Conservation (phyloP, 2,888 invertebrate species). For the Hedya salicella region DNA sequence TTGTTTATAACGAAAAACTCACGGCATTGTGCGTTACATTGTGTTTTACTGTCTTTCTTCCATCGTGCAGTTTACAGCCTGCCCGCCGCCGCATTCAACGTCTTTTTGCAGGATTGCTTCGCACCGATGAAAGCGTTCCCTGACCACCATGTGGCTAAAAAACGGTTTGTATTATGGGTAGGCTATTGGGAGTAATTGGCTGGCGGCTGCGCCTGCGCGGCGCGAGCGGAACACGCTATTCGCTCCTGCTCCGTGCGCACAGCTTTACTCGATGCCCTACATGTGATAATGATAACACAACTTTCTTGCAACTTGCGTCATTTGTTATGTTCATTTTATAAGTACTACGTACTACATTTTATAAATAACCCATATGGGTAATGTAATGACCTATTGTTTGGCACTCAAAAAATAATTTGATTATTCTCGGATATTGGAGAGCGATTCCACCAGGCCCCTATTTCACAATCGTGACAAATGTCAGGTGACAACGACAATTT, state of each 20-base stretch:
- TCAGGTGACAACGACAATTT: too few species aligned
- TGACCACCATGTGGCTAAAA: slow-evolving; percentile 10
- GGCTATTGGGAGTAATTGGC: slow-evolving; percentile 11
- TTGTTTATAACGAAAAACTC: slow-evolving; percentile 38
- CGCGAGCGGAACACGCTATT: slow-evolving; percentile 39
- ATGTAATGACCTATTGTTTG: too few species aligned
- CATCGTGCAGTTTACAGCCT: slow-evolving; percentile 28
- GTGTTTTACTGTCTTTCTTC: slow-evolving; percentile 37
- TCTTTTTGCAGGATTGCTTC: slow-evolving; percentile 23
- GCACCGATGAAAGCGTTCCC: slow-evolving; percentile 15
- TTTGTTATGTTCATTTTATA: too few species aligned
- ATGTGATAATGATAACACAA: background rate
- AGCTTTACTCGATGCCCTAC: too few species aligned
- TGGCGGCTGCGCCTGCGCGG: background rate
- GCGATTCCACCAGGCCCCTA: too few species aligned
- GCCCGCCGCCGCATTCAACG: slow-evolving; percentile 14
- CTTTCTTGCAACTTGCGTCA: too few species aligned
- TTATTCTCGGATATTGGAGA: too few species aligned
- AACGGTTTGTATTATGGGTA: slow-evolving; percentile 19
- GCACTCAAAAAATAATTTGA: too few species aligned
- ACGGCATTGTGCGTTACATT: slow-evolving; percentile 37
- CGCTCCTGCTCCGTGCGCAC: slow-evolving; percentile 36
- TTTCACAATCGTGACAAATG: too few species aligned
- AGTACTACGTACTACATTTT: too few species aligned
- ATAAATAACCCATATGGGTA: too few species aligned